Evolutionary conservation across 1,140 invertebrate species (phyloP), one percentile per base, ranked within the genome.

Genomic region (Chionoecetes opilio): DNA sequence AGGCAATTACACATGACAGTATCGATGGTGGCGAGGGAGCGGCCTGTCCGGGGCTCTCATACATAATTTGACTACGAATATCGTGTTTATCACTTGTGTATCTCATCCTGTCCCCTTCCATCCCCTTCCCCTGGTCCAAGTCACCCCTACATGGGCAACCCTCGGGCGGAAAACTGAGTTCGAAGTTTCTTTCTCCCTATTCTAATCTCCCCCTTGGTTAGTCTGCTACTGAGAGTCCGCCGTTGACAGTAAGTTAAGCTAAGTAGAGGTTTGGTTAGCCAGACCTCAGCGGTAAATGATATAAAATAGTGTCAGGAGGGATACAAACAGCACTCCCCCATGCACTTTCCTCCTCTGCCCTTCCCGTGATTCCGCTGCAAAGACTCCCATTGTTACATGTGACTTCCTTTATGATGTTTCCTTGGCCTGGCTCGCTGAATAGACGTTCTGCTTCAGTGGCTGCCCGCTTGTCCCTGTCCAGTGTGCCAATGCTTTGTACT

Each of bases 1-100:
- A 35, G 53, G 53, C 91, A 92, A 92, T 92, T 92, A 92, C 53
- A 29, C 34, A 92, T 92, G 91, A 35, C 91, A 92, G 91, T 34
- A 38, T 86, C 84, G 84, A 38, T 35, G 84, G 32, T 35, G 84
- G 32, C 84, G 84, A 41, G 88, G 88, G 88, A 41, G 41, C 21
- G 85, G 85, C 6, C n/a, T 34, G 85, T 87, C 88, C 34, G 85
- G 37, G 32, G 85, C 85, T 38, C 37, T 35, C 85, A 37, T 38
- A 38, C 85, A 87, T 87, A 87, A 87, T 37, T 87, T 87, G 37
- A 38, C 85, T 38, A 17, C 14, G 85, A 38, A 87, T 87, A 75
- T 75, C 63, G 63, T 75, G 63, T 75, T 75, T 75, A 75, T 75
- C 63, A 75, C 63, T 75, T 75, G 21, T n/a, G 63, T 75, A 75